Percentiles rank a stretch among this genome's conserved stretches.
Evolutionary conservation across 2,888 invertebrate genomes (phyloP).

Genomic region (Belgica antarctica): DNA sequence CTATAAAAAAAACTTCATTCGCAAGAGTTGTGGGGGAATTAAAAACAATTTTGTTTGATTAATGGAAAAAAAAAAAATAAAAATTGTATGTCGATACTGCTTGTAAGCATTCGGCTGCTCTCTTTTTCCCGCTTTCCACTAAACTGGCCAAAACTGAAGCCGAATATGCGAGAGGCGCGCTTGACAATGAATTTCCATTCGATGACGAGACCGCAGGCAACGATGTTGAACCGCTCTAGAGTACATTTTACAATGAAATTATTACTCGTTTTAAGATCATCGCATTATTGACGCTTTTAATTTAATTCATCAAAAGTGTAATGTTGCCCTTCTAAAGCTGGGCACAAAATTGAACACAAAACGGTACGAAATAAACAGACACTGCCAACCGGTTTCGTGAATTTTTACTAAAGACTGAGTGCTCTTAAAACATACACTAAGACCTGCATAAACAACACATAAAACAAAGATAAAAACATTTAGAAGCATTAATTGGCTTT

Average conservation of each 20-base stretch:
- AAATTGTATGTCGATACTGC: background rate
- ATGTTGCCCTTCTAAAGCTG: constrained; percentile 6
- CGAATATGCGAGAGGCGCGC: constrained; percentile 4
- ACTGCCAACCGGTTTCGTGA: background rate
- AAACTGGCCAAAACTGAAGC: constrained; percentile 41
- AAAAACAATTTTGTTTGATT: constrained; percentile 23
- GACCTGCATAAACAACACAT: constrained; percentile 10
- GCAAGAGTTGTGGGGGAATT: too few relatives aligned
- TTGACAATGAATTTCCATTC: constrained; percentile 25
- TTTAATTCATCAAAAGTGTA: background rate
- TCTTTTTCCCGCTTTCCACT: constrained; percentile 42
- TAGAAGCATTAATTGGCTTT: constrained; percentile 19
- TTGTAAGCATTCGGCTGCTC: constrained; percentile 40
- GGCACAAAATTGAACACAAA: background rate
- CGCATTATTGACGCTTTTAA: constrained; percentile 12
- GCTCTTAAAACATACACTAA: constrained; percentile 10
- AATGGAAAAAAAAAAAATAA: background rate
- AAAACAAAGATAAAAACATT: background rate
- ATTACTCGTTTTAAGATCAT: constrained; percentile 4
- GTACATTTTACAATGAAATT: constrained; percentile 12
- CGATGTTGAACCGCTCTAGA: constrained; percentile 21
- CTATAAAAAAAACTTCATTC: too few relatives aligned
- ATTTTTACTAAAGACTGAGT: background rate
- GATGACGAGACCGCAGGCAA: constrained; percentile 5
- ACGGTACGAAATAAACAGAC: background rate